Percentiles rank a stretch among this genome's conserved stretches.
phyloP scores from a whole-genome alignment of 2,888 invertebrate species.

The Slavum lentiscoides region DNA sequence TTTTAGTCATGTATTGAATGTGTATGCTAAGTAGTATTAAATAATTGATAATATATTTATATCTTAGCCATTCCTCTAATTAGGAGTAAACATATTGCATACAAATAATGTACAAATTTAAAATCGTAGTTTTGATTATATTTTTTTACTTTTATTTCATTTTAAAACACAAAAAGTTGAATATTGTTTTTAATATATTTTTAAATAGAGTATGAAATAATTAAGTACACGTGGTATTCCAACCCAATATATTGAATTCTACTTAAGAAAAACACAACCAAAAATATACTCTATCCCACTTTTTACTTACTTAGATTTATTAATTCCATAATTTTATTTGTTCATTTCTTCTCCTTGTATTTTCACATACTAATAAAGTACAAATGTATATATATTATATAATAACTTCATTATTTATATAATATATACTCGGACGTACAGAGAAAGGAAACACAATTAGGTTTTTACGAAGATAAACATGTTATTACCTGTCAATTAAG shows the following conservation, averaged over 20 bases:
- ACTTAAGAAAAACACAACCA: conserved; percentile 30
- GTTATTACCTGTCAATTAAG: conserved; percentile 1
- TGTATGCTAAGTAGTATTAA: too few relatives aligned
- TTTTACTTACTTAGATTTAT: conserved; percentile 39
- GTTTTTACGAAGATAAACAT: conserved; percentile 4
- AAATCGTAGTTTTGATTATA: too few relatives aligned
- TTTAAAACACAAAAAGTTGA: background rate
- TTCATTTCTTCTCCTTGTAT: conserved; percentile 40
- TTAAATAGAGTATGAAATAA: background rate
- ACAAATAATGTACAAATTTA: too few relatives aligned
- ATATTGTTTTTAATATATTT: background rate
- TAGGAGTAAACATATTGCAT: too few relatives aligned
- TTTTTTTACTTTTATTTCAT: too few relatives aligned
- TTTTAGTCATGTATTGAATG: too few relatives aligned
- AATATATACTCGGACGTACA: conserved; percentile 17
- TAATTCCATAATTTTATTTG: conserved; percentile 35
- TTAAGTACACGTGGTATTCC: conserved; percentile 9
- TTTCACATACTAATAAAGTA: conserved; percentile 45
- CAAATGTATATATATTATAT: conserved; percentile 11
- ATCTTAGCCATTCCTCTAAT: too few relatives aligned
- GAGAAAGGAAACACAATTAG: conserved; percentile 37
- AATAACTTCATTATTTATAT: background rate
- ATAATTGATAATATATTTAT: too few relatives aligned
- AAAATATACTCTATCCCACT: conserved; percentile 37
- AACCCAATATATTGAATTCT: conserved; percentile 13